Conservation (phyloP, 2,797 vertebrate species). For the Kryptolebias ocellatus region DNA sequence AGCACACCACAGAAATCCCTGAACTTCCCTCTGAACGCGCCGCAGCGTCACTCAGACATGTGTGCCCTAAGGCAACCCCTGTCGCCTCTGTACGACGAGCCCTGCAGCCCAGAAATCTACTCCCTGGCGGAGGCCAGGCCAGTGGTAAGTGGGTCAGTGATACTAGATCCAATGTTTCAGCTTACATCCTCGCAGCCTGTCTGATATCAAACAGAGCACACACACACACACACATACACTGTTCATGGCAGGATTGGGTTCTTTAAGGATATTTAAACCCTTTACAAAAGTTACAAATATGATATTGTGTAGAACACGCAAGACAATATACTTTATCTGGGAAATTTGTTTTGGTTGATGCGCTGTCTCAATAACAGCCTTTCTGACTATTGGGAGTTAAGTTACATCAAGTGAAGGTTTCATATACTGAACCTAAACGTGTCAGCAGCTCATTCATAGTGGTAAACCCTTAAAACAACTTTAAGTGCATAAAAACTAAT, state of each 20-base stretch:
- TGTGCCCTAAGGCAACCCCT: conserved; percentile 75
- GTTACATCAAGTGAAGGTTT: too few relatives aligned
- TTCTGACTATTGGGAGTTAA: too few relatives aligned
- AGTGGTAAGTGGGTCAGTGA: conserved; percentile 80
- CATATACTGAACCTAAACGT: background rate
- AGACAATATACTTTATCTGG: too few relatives aligned
- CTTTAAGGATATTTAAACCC: background rate
- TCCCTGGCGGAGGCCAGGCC: conserved; percentile 67
- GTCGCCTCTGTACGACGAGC: conserved; percentile 86
- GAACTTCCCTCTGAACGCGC: conserved; percentile 64
- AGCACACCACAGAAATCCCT: conserved; percentile 78
- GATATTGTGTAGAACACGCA: too few relatives aligned
- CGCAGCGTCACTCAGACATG: conserved; percentile 83
- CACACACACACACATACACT: conserved; percentile 1
- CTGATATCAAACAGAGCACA: conserved; percentile 33
- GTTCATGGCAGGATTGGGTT: background rate
- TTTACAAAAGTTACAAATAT: background rate
- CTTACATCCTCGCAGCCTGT: conserved; percentile 64
- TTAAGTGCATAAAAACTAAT: background rate
- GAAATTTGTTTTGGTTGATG: too few relatives aligned
- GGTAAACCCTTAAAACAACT: too few relatives aligned
- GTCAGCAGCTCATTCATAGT: background rate
- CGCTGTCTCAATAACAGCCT: too few relatives aligned
- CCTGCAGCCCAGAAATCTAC: conserved; percentile 83
- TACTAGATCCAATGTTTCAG: conserved; percentile 68